These are phyloP conservation scores for Asbolus verrucosus DNA, from an alignment of 1,140 invertebrate species.

Conservation along the genomic window DNA sequence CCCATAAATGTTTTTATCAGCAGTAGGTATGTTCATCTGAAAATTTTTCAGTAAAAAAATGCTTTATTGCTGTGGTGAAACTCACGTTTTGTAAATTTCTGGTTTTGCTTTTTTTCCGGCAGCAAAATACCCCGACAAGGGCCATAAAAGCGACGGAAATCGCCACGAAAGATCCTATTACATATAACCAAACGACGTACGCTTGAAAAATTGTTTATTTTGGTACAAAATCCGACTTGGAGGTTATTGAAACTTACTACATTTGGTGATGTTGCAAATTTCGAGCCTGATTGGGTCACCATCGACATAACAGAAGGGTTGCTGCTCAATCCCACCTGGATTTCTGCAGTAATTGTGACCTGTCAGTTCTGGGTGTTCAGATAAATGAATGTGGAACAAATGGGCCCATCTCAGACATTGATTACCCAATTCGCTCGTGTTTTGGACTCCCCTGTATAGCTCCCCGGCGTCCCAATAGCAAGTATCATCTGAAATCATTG, in stretches of 20 bases:
- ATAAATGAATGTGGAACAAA: constrained; percentile 78
- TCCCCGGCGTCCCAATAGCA: constrained; percentile 90
- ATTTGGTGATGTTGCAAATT: constrained; percentile 87
- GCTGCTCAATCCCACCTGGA: constrained; percentile 80
- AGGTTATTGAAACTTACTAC: constrained; percentile 70
- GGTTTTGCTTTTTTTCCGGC: constrained; percentile 69
- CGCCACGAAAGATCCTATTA: constrained; percentile 67
- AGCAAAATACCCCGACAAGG: constrained; percentile 67
- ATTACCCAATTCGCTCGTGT: constrained; percentile 77
- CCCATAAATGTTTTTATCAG: constrained; percentile 84
- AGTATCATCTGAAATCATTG: constrained; percentile 71
- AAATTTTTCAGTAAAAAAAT: constrained; percentile 26
- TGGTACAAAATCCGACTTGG: no score
- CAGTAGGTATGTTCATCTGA: constrained; percentile 74
- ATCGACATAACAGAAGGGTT: constrained; percentile 94
- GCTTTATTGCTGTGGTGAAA: no score
- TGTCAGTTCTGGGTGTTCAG: constrained; percentile 84
- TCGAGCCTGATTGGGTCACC: constrained; percentile 73
- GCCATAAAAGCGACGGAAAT: constrained; percentile 63
- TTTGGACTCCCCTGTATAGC: constrained; percentile 83
- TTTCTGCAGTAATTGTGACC: constrained; percentile 94
- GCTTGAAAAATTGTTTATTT: constrained; percentile 59
- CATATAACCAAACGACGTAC: constrained; percentile 73
- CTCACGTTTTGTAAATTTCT: constrained; percentile 73
- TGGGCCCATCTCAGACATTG: constrained; percentile 88